Base-by-base conservation (phyloP, 2,888 invertebrate species). In the Iselma pallidipennis region DNA sequence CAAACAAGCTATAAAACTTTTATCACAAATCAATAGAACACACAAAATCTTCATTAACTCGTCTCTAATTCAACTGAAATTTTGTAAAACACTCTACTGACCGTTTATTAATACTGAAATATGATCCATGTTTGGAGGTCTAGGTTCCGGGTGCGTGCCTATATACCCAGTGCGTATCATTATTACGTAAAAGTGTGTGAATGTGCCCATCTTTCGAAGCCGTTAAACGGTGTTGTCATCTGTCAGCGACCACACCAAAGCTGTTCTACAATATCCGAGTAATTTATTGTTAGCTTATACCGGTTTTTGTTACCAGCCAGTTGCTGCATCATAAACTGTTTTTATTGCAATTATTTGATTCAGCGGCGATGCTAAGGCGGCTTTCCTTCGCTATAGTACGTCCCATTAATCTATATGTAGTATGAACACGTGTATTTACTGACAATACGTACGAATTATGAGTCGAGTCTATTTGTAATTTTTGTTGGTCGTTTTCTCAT, bases 361-460 rank as follows among this genome's bases (percentile, higher is more conserved):
- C 50, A 50, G 26, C 28, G 50, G 50, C 28, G 50, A 50, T 50
- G 23, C 14, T 50, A 61, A 61, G 61, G 56, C 61, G 61, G 61
- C 57, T 53, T 42, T 23, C 54, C 61, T 50, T 56, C 33, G 61
- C 55, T 57, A 25, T 31, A 55, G 21, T 51, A 48, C 54, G 48
- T 51, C 37, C 58, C 62, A 62, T 62, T 62, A 62, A 62, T 62
- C 62, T 58, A 58, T 45, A 31, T 58, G 58, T 37, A 50, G 54
- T 14, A 56, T 55, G 62, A 58, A 62, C 61, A 61, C 57, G 57
- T 61, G 61, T 57, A 61, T 54, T 58, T 57, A 58, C 61, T 52
- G 60, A 60, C 60, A 60, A 55, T 60, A 60, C 55, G 51, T 45
- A 60, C 55, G 60, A 60, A 60, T 60, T 60, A 60, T 60, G 60